Base-by-base conservation (phyloP, 2,797 vertebrate species). In the Pseudochirops cupreus region DNA sequence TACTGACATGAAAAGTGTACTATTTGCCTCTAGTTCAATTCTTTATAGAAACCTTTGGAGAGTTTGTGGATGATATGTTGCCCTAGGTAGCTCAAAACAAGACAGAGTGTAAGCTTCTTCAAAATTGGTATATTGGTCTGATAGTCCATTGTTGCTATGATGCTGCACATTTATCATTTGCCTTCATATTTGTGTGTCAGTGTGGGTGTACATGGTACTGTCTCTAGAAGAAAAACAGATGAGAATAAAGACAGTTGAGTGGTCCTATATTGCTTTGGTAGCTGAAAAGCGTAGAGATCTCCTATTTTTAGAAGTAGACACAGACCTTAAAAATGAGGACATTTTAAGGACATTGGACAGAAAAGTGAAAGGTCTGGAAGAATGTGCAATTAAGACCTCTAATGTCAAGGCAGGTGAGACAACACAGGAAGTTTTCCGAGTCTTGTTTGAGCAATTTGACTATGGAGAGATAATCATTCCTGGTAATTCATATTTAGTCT, bases 21-120 rank as follows among this genome's bases (percentile, higher is more conserved):
- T 56, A 4, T 96, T 57, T 59, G 92, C 56, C 11, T 10, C 91
- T 91, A 94, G 74, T 52, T 95, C 53, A 16, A 21, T 12, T 74
- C 91, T 59, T 95, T 0, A 16, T 91, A 53, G 56, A 31, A 0
- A 91, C 96, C 91, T 11, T 28, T 14, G 11, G 55, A 82, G 91
- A 91, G 1, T 87, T 93, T 91, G 18, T 46, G 55, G 57, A 59
- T 16, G 33, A 93, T 91, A 56, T 31, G 4, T 29, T 39, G 26
- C 21, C 55, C 13, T 94, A 91, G 29, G 54, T 3, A 50, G 74
- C 31, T 46, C 74, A 50, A 87, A 50, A 87, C 9, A 12, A 87
- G 21, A 50, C 18, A 26, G 74, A 87, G 5, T 7, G 18, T 21
- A 9, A 24, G 1, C 12, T 33, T 67, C 74, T 46, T 87, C 39